These are phyloP conservation scores for Monopterus albus DNA, from an alignment of 2,113 vertebrate genomes.

Conservation along the genomic window DNA sequence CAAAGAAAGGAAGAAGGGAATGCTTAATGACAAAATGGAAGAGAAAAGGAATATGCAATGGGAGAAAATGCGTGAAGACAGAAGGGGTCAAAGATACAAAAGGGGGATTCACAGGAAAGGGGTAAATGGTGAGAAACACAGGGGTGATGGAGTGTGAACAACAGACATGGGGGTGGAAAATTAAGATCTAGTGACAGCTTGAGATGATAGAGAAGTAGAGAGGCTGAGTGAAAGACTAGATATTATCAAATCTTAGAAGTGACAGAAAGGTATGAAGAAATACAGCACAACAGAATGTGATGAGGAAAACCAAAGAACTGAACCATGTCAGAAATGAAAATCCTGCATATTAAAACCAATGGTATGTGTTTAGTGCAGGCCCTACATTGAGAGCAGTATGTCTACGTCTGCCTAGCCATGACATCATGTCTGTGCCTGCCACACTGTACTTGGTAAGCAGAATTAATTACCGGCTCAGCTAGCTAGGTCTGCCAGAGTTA, in stretches of 20 bases:
- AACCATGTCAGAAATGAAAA: constrained; percentile 7
- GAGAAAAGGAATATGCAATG: constrained; percentile 22
- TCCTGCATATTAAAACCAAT: constrained; percentile 9
- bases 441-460: constrained; percentile 50
- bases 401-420: constrained; percentile 40
- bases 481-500: constrained; percentile 76
- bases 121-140: constrained; percentile 38
- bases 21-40: constrained; percentile 7
- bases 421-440: constrained; percentile 47
- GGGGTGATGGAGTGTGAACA: constrained; percentile 19
- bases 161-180: constrained; percentile 21
- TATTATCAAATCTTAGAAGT: constrained; percentile 29
- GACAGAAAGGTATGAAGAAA: constrained; percentile 21
- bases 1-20: constrained; percentile 22
- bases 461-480: constrained; percentile 77
- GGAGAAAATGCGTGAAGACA: neutral
- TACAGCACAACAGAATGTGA: neutral
- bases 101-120: constrained; percentile 34
- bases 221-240: neutral
- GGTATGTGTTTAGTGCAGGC: constrained; percentile 7
- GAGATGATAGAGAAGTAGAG: constrained; percentile 20
- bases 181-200: constrained; percentile 14
- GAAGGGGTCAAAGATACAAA: constrained; percentile 33
- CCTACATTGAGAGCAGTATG: constrained; percentile 1
- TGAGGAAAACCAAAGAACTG: constrained; percentile 3